phyloP scores from a whole-genome alignment of 1,140 invertebrate species.

The Cephus cinctus region DNA sequence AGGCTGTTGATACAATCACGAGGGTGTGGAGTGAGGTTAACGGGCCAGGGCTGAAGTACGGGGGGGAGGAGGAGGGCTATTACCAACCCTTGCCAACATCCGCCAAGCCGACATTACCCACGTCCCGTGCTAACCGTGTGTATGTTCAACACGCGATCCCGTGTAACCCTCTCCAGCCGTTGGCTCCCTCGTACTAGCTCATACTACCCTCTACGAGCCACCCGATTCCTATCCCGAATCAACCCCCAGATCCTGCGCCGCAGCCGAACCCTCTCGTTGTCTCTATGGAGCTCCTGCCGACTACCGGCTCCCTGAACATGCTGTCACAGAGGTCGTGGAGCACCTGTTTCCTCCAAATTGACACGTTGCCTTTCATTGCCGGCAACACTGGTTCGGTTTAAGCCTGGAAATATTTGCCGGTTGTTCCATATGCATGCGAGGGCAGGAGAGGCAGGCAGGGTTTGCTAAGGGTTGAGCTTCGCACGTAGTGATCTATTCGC shows the following conservation, averaged over 20 bases:
- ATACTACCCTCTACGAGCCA: too few species aligned
- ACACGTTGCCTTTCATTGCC: slow-evolving; percentile 47
- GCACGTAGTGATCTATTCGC: too few species aligned
- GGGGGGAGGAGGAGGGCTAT: slow-evolving; percentile 25
- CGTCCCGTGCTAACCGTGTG: slow-evolving; percentile 34
- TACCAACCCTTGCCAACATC: slow-evolving; percentile 50
- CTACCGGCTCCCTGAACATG: slow-evolving; percentile 34
- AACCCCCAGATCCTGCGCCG: background rate
- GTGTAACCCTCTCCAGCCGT: slow-evolving; percentile 27
- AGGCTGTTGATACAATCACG: slow-evolving; percentile 48
- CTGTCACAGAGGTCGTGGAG: slow-evolving; percentile 50
- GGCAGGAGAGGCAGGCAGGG: too few species aligned
- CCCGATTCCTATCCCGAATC: too few species aligned
- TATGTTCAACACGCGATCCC: slow-evolving; percentile 48
- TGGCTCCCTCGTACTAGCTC: too few species aligned
- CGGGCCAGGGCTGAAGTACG: slow-evolving; percentile 7
- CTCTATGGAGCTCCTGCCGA: slow-evolving; percentile 1
- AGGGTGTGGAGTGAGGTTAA: slow-evolving; percentile 17
- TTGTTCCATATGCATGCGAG: too few species aligned
- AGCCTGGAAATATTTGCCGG: too few species aligned
- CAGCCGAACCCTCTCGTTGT: background rate
- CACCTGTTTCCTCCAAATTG: slow-evolving; percentile 44
- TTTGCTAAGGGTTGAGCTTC: too few species aligned
- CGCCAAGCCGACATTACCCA: slow-evolving; percentile 39
- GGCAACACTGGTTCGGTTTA: too few species aligned